Conservation (phyloP, 2,113 vertebrate species). For the Noctilio leporinus region DNA sequence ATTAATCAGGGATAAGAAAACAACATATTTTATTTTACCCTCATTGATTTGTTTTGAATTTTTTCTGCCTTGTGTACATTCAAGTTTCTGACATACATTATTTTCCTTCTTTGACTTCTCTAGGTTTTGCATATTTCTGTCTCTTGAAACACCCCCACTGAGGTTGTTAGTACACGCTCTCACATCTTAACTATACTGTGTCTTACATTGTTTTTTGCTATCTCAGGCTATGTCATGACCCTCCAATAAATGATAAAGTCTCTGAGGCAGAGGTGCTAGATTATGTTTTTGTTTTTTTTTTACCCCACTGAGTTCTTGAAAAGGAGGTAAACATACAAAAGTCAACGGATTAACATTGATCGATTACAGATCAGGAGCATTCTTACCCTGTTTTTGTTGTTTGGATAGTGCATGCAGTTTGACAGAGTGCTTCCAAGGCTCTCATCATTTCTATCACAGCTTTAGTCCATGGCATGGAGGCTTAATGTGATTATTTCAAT, state of each 20-base stretch:
- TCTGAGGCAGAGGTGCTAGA: background rate
- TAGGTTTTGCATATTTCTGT: background rate
- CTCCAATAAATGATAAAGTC: background rate
- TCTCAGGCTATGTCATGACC: background rate
- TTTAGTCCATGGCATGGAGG: background rate
- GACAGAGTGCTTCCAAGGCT: background rate
- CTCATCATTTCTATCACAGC: background rate
- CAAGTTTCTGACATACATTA: background rate
- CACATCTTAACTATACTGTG: background rate
- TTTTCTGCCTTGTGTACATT: background rate
- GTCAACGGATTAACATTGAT: background rate
- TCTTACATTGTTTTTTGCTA: background rate
- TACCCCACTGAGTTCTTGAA: background rate
- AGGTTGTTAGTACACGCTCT: background rate
- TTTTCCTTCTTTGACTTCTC: background rate
- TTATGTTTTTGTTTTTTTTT: background rate
- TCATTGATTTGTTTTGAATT: background rate
- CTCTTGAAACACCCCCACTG: background rate
- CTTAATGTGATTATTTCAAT: background rate
- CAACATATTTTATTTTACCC: background rate
- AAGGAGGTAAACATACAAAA: background rate
- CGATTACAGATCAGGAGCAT: background rate
- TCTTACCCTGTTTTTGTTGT: background rate
- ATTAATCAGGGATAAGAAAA: background rate
- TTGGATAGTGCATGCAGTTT: background rate